Evolutionary conservation across 2,888 invertebrate genomes (phyloP), one percentile per base, ranked within the genome.

Genomic region (Cheiracanthium punctorium): DNA sequence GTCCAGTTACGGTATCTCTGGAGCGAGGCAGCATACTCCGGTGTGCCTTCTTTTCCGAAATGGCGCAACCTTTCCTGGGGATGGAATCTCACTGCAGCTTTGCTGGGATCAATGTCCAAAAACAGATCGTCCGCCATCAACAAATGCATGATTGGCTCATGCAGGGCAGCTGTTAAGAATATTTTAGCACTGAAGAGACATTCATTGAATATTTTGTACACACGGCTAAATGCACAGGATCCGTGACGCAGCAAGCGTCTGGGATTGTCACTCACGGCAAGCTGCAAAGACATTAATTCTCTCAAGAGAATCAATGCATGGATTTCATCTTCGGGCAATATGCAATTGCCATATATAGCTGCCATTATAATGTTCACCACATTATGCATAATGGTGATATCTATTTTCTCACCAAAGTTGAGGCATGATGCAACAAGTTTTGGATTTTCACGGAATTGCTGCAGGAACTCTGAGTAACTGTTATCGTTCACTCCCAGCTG

Each of bases 111-210:
- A 43, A 97, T 95, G 91, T 98, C 98, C 75, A 98, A 93, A 92
- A 96, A 96, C 92, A 95, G 95, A 91, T 98, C 97, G 90, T 97
- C 97, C 90, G 97, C 96, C 91, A 96, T 96, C 52, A 99, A 93
- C 67, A 89, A 30, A 32, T 89, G 91, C 94, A 98, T 96, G 73
- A 99, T 95, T 0, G 99, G 98, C 67, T 95, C 95, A 91, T 97
- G 96, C 14, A 99, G 93, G 0, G 98, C 96, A 0, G 98, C 96
- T 1, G 97, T 96, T 29, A 99, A 94, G 92, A 98, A 99, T 90
- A 98, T 94, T 90, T 97, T 96, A 0, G 98, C 96, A 0, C 97
- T 96, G 90, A 96, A 95, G 90, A 98, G 94, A 0, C 96, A 95
- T 90, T 98, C 98, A 75, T 96, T 96, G 91, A 97, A 95, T 76